Evolutionary conservation across 2,113 vertebrate genomes (phyloP), one percentile per base, ranked within the genome.

Genomic region (Nesoenas mayeri): DNA sequence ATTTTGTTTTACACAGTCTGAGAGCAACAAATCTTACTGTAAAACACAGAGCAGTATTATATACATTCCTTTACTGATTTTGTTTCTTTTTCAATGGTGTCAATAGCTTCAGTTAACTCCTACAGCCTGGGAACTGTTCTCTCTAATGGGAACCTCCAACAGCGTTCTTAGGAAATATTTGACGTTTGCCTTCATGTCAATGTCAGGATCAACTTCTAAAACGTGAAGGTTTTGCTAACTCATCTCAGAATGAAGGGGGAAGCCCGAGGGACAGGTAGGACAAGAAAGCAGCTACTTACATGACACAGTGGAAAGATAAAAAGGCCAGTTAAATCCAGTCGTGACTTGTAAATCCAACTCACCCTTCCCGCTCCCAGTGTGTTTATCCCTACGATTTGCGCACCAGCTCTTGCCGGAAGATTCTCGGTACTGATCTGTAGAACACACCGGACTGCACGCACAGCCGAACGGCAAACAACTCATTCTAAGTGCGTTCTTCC

Each of bases 1-100:
- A 98, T 98, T 98, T 98, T 98, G 98, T 98, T 98, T 98, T 98
- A 98, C 98, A 98, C 98, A 98, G 98, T 98, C 97, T 98, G 98
- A 98, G 98, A 98, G 98, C 98, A 98, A 98, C 98, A 98, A 98
- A 98, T 98, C 98, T 98, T 98, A 98, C 98, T 98, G 98, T 98
- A 98, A 98, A 98, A 98, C 98, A 98, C 98, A 98, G 98, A 98
- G 98, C 98, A 98, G 96, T 98, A 98, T 98, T 98, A 98, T 98
- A 98, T 98, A 98, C 98, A 98, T 98, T 98, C 98, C 98, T 98
- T 98, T 97, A 98, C 98, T 97, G 85, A 97, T 98, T 98, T 85
- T 95, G 92, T 93, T 61, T 72, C 31, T 72, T 34, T 71, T 56
- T 12, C 58, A 97, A 97, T 95, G 92, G 97, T 98, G 98, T 98